Percentiles rank a stretch among this genome's conserved stretches.
phyloP scores from a whole-genome alignment of 2,888 invertebrate species.

The Laothoe populi region DNA sequence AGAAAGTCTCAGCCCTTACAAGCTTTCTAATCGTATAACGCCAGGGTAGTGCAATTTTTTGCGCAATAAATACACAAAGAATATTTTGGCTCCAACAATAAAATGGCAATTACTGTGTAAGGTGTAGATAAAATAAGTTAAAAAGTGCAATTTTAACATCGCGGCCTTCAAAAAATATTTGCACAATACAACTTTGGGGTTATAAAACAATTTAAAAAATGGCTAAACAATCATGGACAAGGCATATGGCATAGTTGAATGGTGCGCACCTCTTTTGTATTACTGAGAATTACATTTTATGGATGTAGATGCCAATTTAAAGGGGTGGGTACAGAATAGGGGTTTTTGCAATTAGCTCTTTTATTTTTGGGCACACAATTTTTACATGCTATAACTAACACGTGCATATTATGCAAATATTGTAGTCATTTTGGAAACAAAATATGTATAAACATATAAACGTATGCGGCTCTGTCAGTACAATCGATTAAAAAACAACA shows the following conservation, averaged over 20 bases:
- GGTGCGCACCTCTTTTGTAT: slow-evolving; percentile 5
- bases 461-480: background rate
- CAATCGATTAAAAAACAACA: background rate
- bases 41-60: slow-evolving; percentile 56
- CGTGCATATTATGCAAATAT: background rate
- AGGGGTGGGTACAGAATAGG: slow-evolving; percentile 3
- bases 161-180: slow-evolving; percentile 44
- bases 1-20: slow-evolving; percentile 46
- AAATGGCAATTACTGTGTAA: slow-evolving; percentile 35
- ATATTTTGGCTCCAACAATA: slow-evolving; percentile 40
- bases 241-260: slow-evolving; percentile 12
- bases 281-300: slow-evolving; percentile 14
- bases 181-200: slow-evolving; percentile 48
- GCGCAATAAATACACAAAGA: slow-evolving; percentile 46
- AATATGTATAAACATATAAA: no score
- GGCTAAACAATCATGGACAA: slow-evolving; percentile 18
- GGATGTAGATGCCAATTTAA: slow-evolving; percentile 19
- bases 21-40: slow-evolving; percentile 63
- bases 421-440: no score
- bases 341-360: slow-evolving; percentile 17
- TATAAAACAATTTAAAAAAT: slow-evolving; percentile 50
- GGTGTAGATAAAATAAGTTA: slow-evolving; percentile 23
- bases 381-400: background rate
- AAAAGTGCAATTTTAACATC: slow-evolving; percentile 38
- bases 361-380: slow-evolving; percentile 1